Evolutionary conservation across 2,888 invertebrate genomes (phyloP), one percentile per base, ranked within the genome.

Genomic region (Argynnis bischoffii): DNA sequence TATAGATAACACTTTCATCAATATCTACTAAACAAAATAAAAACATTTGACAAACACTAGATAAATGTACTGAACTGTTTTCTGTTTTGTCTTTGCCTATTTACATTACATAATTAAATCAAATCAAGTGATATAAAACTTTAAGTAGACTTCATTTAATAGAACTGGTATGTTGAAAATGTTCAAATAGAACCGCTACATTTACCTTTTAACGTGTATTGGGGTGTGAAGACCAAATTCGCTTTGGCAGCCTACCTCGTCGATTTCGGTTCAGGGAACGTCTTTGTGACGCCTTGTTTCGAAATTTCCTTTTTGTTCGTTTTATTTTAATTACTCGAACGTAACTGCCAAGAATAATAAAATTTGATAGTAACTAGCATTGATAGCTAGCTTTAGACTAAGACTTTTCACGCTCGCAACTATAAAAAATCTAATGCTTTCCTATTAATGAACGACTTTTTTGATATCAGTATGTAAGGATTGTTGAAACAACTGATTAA

Each of bases 171-270:
- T 55, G 16, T 26, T 55, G n/a, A 55, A 35, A 35, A 55, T n/a
- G 13, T 35, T n/a, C 35, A 11, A 14, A 55, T 11, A 11, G 26
- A 50, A 6, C 31, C 13, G 26, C 18, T 21, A 11, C 14, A 35
- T 55, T 55, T 65, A 65, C 67, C 64, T 67, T 64, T 67, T 54
- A 54, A 57, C 48, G 57, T 55, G 60, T 64, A 53, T 16, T 54
- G 35, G 63, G 54, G 70, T 65, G 70, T 70, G 67, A 70, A 69
- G 41, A 59, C 69, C 51, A 53, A 66, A 67, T 67, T 65, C 63
- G 31, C 67, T 54, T 63, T 67, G 70, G 67, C 61, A 50, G 51
- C 48, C 56, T 53, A 55, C 51, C 35, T 41, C 35, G 55, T 61
- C 31, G 54, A 55, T 21, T 59, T 56, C 41, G 26, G 60, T 61